These are phyloP conservation scores for Cephus runcator DNA, from an alignment of 2,888 invertebrate genomes.

Conservation along the genomic window DNA sequence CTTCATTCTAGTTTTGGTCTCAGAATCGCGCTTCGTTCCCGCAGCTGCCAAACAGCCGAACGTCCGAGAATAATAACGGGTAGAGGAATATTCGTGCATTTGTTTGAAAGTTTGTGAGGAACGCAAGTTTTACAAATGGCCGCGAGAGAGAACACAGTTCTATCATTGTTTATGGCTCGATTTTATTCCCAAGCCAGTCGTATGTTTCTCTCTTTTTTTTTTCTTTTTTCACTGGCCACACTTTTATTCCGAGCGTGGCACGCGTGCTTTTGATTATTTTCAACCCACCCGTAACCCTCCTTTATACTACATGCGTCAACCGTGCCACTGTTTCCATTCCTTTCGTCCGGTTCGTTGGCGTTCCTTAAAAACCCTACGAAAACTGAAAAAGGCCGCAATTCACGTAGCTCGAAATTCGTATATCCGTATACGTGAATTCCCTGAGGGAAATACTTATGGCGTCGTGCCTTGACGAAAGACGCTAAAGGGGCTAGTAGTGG, in stretches of 20 bases:
- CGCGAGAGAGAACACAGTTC: slow-evolving; percentile 1
- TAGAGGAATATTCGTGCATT: background rate
- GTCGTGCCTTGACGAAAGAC: background rate
- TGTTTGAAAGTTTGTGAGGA: background rate
- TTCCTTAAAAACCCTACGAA: background rate
- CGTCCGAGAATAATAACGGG: background rate
- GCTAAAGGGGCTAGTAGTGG: background rate
- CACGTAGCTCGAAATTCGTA: background rate
- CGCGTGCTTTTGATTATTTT: background rate
- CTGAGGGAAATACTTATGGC: background rate
- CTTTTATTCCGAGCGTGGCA: background rate
- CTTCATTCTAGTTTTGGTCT: background rate
- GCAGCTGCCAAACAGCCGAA: background rate
- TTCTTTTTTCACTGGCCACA: background rate
- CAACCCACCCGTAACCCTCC: background rate
- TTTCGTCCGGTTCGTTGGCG: background rate
- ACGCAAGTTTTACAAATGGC: background rate
- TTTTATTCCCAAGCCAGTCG: slow-evolving; percentile 14
- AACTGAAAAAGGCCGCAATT: background rate
- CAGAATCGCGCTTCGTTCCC: background rate
- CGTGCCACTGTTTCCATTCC: background rate
- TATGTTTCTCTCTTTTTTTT: background rate
- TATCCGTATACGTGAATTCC: background rate
- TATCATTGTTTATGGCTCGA: slow-evolving; percentile 14
- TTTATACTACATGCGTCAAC: background rate